Conservation (phyloP, 1,140 invertebrate genomes). For the Megathymus violae region DNA sequence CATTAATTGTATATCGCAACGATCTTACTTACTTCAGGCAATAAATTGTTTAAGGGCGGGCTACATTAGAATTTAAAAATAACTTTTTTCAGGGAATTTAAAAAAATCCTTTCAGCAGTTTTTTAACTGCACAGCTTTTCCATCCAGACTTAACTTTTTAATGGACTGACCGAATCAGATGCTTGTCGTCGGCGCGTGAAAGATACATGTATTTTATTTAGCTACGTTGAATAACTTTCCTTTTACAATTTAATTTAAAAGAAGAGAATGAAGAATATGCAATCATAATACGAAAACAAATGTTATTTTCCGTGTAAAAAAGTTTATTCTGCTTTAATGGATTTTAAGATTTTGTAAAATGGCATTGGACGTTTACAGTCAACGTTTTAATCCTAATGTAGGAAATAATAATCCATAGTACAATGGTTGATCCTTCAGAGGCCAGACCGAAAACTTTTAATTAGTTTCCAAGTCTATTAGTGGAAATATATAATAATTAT, state of each 20-base stretch:
- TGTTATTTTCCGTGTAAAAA: no score
- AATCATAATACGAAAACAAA: no score
- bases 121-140: constrained; percentile 21
- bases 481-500: no score
- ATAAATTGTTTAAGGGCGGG: constrained; percentile 29
- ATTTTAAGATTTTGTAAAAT: no score
- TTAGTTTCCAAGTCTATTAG: no score
- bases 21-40: constrained; percentile 49
- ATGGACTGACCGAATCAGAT: constrained; percentile 19
- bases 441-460: no score
- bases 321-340: no score
- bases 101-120: constrained; percentile 21
- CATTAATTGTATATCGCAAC: constrained; percentile 51
- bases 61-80: constrained; percentile 27
- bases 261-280: no score
- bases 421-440: no score
- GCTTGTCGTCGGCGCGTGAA: neutral
- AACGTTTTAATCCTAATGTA: no score
- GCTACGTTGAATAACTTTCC: constrained; percentile 1
- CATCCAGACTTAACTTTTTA: constrained; percentile 19
- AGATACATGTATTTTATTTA: constrained; percentile 6
- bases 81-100: constrained; percentile 22
- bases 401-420: no score
- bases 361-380: no score
- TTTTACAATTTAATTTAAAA: neutral